Base-by-base conservation (phyloP, 2,888 invertebrate species). In the Heliconius erato region DNA sequence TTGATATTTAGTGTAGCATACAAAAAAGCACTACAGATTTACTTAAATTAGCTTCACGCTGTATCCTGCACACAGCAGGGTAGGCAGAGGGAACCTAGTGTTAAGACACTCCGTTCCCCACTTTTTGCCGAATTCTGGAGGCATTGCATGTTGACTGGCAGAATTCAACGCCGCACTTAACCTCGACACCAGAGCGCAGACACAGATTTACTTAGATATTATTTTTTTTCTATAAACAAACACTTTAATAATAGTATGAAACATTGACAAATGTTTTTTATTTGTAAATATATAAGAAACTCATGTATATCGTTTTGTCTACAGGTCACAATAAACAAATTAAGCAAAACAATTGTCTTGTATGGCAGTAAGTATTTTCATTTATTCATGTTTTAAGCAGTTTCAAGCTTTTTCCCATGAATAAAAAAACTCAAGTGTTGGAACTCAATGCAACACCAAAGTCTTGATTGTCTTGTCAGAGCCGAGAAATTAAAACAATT, bases 321-420 rank as follows among this genome's bases (percentile, higher is more conserved):
- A 74, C 92, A 95, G 95, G 93, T 95, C 11, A 94, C 95, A 78
- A 91, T 95, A 83, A 94, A 92, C 87, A 95, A 95, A 87, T 85
- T 95, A 81, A 95, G 92, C 87, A 95, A 94, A 89, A 90, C 92
- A 74, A 92, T 94, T 82, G 91, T 95, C 32, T 88, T 95, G 19
- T 95, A 93, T 90, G 92, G 92, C 89, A 93, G 94, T 94, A 86
- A 92, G 92, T 85, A 81, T 65, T 72, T 65, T 77, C 63, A 35
- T 84, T 32, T 19, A 32, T 23, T 23, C 54, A 74, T 49, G 26
- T 74, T 28, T 26, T 16, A 19, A 32, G 49, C 49, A 49, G 49
- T 16, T 49, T 40, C 11, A 40, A 14, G 14, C 44, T 49, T 49
- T 49, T 49, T 49, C 14, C 44, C 40, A 11, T 40, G 40, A 40